A percentile compares a stretch with the other conserved stretches of the same genome.
Evolutionary conservation across 2,113 vertebrate genomes (phyloP).

Genomic region (Pollachius pollachius): DNA sequence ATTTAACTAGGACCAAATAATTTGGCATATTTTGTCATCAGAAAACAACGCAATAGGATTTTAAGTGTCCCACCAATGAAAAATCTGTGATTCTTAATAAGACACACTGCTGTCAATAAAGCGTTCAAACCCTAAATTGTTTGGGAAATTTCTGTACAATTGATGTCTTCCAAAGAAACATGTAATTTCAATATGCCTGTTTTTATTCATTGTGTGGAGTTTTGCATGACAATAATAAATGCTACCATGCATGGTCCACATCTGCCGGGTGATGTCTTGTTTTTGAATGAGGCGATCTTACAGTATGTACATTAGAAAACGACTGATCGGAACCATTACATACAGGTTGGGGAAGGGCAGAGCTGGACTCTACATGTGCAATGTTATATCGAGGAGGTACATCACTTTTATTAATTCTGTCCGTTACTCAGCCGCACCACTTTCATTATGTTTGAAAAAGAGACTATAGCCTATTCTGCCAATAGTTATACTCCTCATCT

Average conservation of each 20-base stretch:
- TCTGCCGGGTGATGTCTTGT: slow-evolving; percentile 22
- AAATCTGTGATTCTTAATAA: no score
- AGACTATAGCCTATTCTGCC: no score
- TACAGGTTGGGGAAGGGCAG: no score
- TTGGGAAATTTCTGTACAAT: slow-evolving; percentile 17
- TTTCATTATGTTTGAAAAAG: no score
- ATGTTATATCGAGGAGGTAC: no score
- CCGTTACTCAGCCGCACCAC: no score
- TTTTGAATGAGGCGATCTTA: background rate
- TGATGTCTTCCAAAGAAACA: slow-evolving; percentile 43
- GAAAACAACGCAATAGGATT: background rate
- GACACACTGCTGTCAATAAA: slow-evolving; percentile 42
- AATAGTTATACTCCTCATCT: no score
- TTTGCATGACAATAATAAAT: slow-evolving; percentile 93
- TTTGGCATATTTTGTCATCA: background rate
- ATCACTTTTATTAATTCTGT: no score
- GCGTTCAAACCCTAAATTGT: slow-evolving; percentile 29
- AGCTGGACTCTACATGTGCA: no score
- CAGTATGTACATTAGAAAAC: no score
- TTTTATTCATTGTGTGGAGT: slow-evolving; percentile 77
- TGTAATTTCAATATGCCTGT: slow-evolving; percentile 52
- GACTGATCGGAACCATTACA: no score
- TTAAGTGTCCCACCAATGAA: background rate
- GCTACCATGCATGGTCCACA: slow-evolving; percentile 78
- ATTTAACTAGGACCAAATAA: no score